Evolutionary conservation across 2,113 vertebrate genomes (phyloP), one percentile per base, ranked within the genome.

Genomic region (Mormyrus iriodes): DNA sequence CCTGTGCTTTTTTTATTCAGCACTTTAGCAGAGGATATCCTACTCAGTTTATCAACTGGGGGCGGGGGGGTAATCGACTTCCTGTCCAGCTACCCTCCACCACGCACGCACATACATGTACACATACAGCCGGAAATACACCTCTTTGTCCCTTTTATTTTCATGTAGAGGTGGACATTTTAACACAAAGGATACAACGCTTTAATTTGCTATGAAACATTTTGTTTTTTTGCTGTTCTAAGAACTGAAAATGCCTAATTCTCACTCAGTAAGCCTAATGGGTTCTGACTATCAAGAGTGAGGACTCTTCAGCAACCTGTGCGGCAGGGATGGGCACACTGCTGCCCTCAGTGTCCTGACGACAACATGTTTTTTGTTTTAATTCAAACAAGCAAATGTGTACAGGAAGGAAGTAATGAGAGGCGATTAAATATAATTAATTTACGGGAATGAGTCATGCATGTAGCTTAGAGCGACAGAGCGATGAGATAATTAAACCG

Each of bases 81-180:
- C 88, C 88, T 85, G 88, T 89, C 79, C 88, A 61, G 79, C 39
- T 61, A 39, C 52, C 88, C 73, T 79, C 39, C 44, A 35, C 19
- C 31, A 0, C 13, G 12, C 73, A 2, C 24, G n/a, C 19, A 9
- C 24, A 27, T 48, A 65, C 88, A n/a, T 17, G 27, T 17, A 51
- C 88, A 87, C 69, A 49, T 82, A 69, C 61, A 69, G 3, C 61
- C 69, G 15, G 48, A 35, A 7, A 44, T 44, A 35, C 88, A 27
- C 31, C 69, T 19, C 21, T n/a, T 89, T 58, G 52, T 85, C 46
- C 85, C 79, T 79, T 89, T 55, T 52, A 1, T 17, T 31, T 39
- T 4, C 21, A 12, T 24, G 13, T 24, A 17, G 6, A 46, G 84
- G 51, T 9, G 10, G 17, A 53, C 24, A 1, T 51, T 13, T 53